phyloP scores from a whole-genome alignment of 2,888 invertebrate species.

The Sepiola atlantica region DNA sequence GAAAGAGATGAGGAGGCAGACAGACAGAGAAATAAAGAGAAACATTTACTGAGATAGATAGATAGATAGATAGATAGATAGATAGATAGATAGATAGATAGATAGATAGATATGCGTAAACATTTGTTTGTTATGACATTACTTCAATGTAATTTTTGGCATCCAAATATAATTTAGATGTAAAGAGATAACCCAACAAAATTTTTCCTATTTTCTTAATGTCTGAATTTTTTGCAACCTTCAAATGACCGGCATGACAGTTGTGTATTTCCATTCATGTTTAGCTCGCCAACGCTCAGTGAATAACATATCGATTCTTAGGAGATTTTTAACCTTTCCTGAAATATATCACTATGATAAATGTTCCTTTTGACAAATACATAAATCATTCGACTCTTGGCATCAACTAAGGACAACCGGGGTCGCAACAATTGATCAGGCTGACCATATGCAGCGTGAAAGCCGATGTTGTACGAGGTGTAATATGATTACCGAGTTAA shows the following conservation, averaged over 20 bases:
- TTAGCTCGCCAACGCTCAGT: neutral
- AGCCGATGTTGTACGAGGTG: neutral
- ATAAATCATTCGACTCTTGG: neutral
- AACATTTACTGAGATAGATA: too few relatives aligned
- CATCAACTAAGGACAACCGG: neutral
- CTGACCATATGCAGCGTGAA: neutral
- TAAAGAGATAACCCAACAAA: neutral
- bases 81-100: too few relatives aligned
- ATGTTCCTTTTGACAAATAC: constrained; percentile 11
- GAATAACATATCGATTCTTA: neutral
- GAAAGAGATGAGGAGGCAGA: too few relatives aligned
- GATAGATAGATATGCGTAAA: too few relatives aligned
- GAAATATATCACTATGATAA: constrained; percentile 10
- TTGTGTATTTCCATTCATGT: neutral
- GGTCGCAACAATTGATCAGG: neutral
- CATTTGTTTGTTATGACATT: too few relatives aligned
- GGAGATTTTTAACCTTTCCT: neutral
- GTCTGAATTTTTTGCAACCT: neutral
- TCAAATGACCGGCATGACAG: neutral
- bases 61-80: too few relatives aligned
- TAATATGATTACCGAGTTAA: neutral
- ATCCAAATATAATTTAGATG: neutral
- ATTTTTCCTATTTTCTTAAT: neutral
- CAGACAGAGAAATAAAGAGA: too few relatives aligned
- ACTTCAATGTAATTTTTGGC: neutral